Evolutionary conservation across 2,888 invertebrate species (phyloP).

Genomic region (Thereva nobilitata): DNA sequence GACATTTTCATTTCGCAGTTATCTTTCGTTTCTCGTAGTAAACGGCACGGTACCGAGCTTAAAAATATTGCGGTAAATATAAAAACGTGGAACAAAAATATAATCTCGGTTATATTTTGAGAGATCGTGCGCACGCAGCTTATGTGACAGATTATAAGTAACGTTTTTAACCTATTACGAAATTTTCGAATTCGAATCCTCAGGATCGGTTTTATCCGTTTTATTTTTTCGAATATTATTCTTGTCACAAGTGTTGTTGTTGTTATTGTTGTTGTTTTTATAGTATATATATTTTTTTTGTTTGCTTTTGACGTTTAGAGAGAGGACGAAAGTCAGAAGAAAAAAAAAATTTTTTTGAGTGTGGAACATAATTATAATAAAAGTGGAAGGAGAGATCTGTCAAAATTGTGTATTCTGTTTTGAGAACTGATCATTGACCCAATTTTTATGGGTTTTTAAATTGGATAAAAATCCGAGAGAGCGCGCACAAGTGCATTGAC

Average conservation of each 20-base stretch:
- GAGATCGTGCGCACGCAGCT: neutral
- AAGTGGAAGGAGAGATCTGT: slow-evolving; percentile 32
- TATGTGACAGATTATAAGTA: too few relatives aligned
- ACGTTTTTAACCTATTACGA: too few relatives aligned
- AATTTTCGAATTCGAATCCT: too few relatives aligned
- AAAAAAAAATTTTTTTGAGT: too few relatives aligned
- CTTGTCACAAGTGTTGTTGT: too few relatives aligned
- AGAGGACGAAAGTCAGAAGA: too few relatives aligned
- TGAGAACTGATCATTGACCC: slow-evolving; percentile 50
- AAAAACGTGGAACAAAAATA: neutral
- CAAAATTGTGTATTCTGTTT: slow-evolving; percentile 30
- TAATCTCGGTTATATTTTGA: neutral
- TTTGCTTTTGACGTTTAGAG: too few relatives aligned
- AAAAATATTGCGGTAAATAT: slow-evolving; percentile 12
- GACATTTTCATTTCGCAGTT: slow-evolving; percentile 50
- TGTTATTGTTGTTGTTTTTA: too few relatives aligned
- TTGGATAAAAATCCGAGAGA: slow-evolving; percentile 30
- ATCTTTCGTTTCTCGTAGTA: slow-evolving; percentile 54
- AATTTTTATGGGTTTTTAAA: slow-evolving; percentile 48
- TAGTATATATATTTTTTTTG: too few relatives aligned
- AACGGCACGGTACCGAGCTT: slow-evolving; percentile 45
- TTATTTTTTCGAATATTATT: too few relatives aligned
- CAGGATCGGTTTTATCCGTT: too few relatives aligned
- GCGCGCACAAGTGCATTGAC: slow-evolving; percentile 55
- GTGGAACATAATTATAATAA: neutral